Base-by-base conservation (phyloP, 2,797 vertebrate species). In the Serranus cabrilla region DNA sequence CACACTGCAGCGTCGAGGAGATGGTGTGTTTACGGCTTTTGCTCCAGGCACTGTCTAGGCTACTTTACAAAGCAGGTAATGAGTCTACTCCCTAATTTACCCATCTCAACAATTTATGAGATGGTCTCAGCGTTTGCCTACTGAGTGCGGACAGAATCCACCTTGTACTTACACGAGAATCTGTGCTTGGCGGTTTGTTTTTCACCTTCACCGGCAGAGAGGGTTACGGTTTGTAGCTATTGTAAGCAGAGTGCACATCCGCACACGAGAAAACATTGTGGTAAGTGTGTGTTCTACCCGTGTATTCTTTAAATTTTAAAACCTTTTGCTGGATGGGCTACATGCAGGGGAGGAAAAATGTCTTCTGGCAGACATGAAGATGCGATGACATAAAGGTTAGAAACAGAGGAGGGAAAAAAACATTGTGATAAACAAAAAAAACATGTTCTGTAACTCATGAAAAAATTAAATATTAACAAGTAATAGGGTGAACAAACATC, bases 21-120 rank as follows among this genome's bases (percentile, higher is more conserved):
- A 84, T 72, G 84, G 68, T 61, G 71, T 85, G 84, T 91, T 86
- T 90, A 87, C 71, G n/a, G 72, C 81, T 78, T 51, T 68, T 21
- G 89, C 92, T 90, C 56, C 50, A 77, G 86, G 89, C 87, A 11
- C 68, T 72, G 77, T 87, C 78, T 84, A 55, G 74, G 81, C 86
- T 76, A 75, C 80, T 84, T 85, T 74, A 80, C 85, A 88, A 86
- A 89, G 85, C 68, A 84, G 85, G 86, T 90, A 92, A 93, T 93
- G 89, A 90, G 86, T 90, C 88, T 78, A 45, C 75, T 82, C 75
- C 73, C 77, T 87, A 91, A 92, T 93, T 91, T 89, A 87, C 87
- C 81, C 87, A 91, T 89, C 82, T 80, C 76, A 78, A 86, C 79
- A 90, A 90, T 90, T 89, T 82, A 93, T 86, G 80, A 86, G 82